Percentiles rank a stretch among this genome's conserved stretches.
Evolutionary conservation across 2,113 vertebrate species (phyloP).

Genomic region (Ovis aries): DNA sequence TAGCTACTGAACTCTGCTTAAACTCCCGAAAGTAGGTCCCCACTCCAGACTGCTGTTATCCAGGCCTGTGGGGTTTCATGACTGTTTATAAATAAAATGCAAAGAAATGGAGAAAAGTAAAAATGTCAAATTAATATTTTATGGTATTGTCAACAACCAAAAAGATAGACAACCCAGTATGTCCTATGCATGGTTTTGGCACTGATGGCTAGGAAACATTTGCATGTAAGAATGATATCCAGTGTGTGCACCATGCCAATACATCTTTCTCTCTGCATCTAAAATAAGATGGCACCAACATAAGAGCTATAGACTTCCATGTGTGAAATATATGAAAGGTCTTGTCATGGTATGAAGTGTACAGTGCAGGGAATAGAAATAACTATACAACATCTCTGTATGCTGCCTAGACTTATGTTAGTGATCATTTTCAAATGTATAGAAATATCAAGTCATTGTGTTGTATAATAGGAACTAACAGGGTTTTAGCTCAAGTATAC

Average conservation of each 20-base stretch:
- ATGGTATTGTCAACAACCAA: background rate
- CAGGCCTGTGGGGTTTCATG: background rate
- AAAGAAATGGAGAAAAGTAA: constrained; percentile 14
- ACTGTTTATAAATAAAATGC: constrained; percentile 17
- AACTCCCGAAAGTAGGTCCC: background rate
- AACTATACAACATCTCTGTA: background rate
- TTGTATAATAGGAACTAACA: background rate
- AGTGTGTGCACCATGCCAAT: background rate
- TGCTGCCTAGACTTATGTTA: background rate
- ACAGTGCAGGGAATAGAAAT: background rate
- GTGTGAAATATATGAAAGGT: background rate
- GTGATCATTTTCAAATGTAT: background rate
- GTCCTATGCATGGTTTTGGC: background rate
- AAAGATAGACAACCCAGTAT: background rate
- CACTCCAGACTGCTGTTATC: background rate
- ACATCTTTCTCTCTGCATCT: background rate
- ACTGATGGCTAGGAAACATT: background rate
- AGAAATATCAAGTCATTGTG: background rate
- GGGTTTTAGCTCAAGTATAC: background rate
- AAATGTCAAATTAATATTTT: background rate
- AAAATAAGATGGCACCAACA: background rate
- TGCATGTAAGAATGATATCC: background rate
- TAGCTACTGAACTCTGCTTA: constrained; percentile 57
- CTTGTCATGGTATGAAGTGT: background rate
- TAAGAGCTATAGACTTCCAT: background rate